Conservation (phyloP, 2,888 invertebrate genomes). For the Dynastes tityus region DNA sequence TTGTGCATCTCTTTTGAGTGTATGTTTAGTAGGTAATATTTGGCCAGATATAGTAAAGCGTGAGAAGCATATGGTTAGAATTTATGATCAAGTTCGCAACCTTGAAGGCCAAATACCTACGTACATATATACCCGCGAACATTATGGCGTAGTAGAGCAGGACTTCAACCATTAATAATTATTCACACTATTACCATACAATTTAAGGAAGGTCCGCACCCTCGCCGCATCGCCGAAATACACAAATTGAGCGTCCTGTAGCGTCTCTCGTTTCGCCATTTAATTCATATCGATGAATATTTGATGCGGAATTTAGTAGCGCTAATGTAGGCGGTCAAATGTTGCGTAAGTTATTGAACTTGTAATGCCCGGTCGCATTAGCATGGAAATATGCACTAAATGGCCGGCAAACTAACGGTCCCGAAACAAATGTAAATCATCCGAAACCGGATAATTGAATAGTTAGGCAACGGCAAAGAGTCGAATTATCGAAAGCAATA, state of each 20-base stretch:
- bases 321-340: constrained; percentile 41
- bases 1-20: too few species aligned
- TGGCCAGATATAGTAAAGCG: too few species aligned
- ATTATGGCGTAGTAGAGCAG: too few species aligned
- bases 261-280: constrained; percentile 21
- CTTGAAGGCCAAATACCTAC: too few species aligned
- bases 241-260: constrained; percentile 25
- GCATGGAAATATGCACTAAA: constrained; percentile 43
- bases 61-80: too few species aligned
- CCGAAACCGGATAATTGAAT: constrained; percentile 12
- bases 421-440: constrained; percentile 34
- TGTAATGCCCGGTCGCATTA: constrained; percentile 30
- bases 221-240: background rate
- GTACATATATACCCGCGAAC: too few species aligned
- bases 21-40: too few species aligned
- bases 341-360: constrained; percentile 46
- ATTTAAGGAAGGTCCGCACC: constrained; percentile 26
- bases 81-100: too few species aligned
- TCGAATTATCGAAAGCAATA: too few species aligned
- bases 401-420: constrained; percentile 25
- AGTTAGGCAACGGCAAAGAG: background rate
- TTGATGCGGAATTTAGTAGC: constrained; percentile 43
- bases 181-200: constrained; percentile 26
- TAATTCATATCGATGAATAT: constrained; percentile 45
- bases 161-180: background rate